These are phyloP conservation scores for Rhagologus leucostigma DNA, from an alignment of 2,113 vertebrate species.

Conservation along the genomic window DNA sequence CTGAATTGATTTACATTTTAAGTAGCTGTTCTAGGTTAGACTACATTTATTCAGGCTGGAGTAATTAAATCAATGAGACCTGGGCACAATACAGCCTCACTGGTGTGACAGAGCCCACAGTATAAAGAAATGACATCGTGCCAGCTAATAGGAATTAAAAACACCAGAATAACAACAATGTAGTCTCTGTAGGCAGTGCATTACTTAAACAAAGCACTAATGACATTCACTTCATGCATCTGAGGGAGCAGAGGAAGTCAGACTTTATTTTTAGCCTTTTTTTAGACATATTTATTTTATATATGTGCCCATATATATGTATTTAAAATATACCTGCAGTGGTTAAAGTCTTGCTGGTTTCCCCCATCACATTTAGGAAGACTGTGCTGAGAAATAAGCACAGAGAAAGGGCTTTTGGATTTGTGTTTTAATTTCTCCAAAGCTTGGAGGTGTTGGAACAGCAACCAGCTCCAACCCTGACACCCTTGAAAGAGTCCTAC, in stretches of 20 bases:
- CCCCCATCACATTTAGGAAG: neutral
- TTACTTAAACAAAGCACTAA: conserved; percentile 61
- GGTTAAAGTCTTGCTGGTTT: neutral
- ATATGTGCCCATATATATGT: neutral
- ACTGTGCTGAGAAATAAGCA: neutral
- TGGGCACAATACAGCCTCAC: conserved; percentile 75
- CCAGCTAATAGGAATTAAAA: conserved; percentile 69
- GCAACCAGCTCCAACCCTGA: neutral
- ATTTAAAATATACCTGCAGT: neutral
- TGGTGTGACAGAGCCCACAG: conserved; percentile 68
- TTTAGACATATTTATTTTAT: neutral
- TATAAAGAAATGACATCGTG: conserved; percentile 66
- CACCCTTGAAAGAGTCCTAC: neutral
- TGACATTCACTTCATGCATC: conserved; percentile 9
- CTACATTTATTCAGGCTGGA: conserved; percentile 77
- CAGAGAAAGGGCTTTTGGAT: neutral
- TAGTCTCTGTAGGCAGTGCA: conserved; percentile 22
- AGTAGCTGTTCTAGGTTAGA: conserved; percentile 77
- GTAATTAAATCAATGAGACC: conserved; percentile 87
- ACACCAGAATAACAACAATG: conserved; percentile 56
- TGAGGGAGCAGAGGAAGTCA: neutral
- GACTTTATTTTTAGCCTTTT: conserved; percentile 7
- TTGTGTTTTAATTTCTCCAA: neutral
- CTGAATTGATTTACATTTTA: conserved; percentile 85
- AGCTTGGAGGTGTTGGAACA: neutral